Conservation (phyloP, 1,140 invertebrate species). For the Lepidurus packardi region DNA sequence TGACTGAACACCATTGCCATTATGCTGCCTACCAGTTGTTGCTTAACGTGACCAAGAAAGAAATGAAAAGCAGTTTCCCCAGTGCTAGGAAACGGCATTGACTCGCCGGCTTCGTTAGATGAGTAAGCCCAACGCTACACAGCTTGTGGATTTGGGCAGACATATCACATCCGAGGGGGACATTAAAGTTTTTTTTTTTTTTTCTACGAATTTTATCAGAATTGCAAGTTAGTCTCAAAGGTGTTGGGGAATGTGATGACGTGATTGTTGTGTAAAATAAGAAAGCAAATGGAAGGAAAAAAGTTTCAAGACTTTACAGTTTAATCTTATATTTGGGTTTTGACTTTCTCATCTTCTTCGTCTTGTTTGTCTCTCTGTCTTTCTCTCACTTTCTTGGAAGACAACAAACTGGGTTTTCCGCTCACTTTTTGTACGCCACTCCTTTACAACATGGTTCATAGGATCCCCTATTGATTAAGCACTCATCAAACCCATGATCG, state of each 20-base stretch:
- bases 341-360: background rate
- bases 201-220: background rate
- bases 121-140: background rate
- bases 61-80: background rate
- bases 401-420: background rate
- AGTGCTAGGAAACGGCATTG: background rate
- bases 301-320: background rate
- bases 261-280: background rate
- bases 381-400: background rate
- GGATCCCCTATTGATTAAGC: background rate
- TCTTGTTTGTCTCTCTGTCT: background rate
- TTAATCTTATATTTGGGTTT: background rate
- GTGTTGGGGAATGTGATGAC: background rate
- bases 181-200: background rate
- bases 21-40: slow-evolving; percentile 78
- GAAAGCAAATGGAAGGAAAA: background rate
- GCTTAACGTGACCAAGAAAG: background rate
- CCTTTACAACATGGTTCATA: background rate
- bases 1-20: slow-evolving; percentile 62
- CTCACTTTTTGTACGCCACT: background rate
- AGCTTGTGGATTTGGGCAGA: background rate
- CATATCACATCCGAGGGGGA: background rate
- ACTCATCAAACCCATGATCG: background rate
- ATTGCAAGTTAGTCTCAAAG: background rate
- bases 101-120: background rate